Conservation (phyloP, 1,140 invertebrate genomes). For the Apis florea region DNA sequence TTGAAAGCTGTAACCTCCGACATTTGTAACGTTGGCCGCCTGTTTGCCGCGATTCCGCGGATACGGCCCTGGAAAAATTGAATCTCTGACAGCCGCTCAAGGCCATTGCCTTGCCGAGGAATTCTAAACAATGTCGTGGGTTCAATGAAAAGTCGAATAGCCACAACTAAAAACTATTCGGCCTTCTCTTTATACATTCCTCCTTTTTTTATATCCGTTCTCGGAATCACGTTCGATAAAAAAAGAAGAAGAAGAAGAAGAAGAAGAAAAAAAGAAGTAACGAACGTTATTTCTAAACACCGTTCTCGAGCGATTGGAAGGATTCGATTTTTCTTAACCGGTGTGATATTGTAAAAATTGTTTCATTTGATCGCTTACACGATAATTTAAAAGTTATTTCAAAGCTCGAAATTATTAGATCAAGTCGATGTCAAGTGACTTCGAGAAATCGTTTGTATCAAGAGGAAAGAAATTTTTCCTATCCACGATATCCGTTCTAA, state of each 20-base stretch:
- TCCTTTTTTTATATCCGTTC: neutral
- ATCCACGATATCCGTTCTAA: no score
- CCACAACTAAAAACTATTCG: neutral
- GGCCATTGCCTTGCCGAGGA: neutral
- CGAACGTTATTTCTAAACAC: neutral
- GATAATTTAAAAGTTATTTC: no score
- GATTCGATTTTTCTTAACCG: no score
- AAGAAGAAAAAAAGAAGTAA: neutral
- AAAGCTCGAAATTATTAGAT: no score
- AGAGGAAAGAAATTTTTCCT: no score
- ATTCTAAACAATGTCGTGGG: conserved; percentile 24
- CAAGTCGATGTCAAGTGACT: no score
- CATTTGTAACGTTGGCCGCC: conserved; percentile 44
- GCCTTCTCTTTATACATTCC: neutral
- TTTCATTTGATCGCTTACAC: no score
- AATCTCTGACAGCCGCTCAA: conserved; percentile 18
- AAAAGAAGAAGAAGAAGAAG: neutral
- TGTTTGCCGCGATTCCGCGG: conserved; percentile 5
- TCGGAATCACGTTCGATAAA: neutral
- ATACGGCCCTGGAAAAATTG: conserved; percentile 43
- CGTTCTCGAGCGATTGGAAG: rapidly evolving
- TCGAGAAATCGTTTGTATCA: no score
- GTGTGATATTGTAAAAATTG: no score
- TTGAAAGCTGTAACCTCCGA: conserved; percentile 48
- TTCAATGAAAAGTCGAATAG: conserved; percentile 18